These are phyloP conservation scores for Phoenicopterus ruber DNA, from an alignment of 2,113 vertebrate genomes.

Conservation along the genomic window DNA sequence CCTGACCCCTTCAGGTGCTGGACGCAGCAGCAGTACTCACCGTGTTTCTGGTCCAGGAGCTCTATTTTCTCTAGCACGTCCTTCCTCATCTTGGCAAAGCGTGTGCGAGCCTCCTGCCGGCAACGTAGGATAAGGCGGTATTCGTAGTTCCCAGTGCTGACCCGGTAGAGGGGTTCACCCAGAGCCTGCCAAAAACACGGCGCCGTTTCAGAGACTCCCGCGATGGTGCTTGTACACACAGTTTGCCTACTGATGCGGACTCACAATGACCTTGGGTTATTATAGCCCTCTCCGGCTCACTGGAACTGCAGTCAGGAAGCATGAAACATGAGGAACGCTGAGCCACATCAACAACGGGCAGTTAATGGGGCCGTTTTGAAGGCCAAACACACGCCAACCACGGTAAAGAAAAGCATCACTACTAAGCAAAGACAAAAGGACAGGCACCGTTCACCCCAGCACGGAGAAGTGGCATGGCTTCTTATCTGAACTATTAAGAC, in stretches of 20 bases:
- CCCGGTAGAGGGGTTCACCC: constrained; percentile 92
- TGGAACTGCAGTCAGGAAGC: neutral
- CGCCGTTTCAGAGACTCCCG: neutral
- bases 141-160: constrained; percentile 96
- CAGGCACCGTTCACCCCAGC: neutral
- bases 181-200: constrained; percentile 78
- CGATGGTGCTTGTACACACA: neutral
- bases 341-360: neutral
- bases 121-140: constrained; percentile 94
- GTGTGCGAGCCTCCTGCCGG: constrained; percentile 91
- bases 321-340: neutral
- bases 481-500: neutral
- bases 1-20: neutral
- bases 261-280: neutral
- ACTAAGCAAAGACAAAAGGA: neutral
- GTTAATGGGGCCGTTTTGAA: neutral
- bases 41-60: constrained; percentile 96
- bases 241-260: neutral
- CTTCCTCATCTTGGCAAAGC: constrained; percentile 98
- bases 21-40: constrained; percentile 66
- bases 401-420: neutral
- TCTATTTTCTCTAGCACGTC: constrained; percentile 98
- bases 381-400: neutral
- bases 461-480: neutral
- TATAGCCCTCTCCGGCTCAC: neutral